Base-by-base conservation (phyloP, 2,888 invertebrate genomes). In the Cacoxenus indagator region DNA sequence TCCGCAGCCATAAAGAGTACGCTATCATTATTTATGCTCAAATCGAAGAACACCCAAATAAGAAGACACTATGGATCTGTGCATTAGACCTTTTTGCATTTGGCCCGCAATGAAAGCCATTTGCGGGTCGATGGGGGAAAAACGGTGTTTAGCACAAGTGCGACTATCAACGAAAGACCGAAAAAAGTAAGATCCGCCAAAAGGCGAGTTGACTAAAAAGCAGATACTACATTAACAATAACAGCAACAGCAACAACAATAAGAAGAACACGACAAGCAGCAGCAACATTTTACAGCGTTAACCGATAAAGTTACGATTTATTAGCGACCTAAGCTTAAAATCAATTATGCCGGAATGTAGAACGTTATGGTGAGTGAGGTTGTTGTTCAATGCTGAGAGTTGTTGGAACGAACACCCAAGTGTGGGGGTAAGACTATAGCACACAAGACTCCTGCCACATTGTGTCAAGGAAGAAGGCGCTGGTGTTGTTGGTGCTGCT, bases 301-400 rank as follows among this genome's bases (percentile, higher is more conserved):
- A 76, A 77, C 81, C 86, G 85, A 85, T 85, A 85, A 85, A 85
- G 80, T 84, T 83, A 78, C 82, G 85, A 85, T 85, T 85, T 85
- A 85, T 85, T 85, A 85, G 85, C 81, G 76, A 82, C 78, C 78
- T 76, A 75, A 76, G 84, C 84, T 85, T 85, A 85, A 85, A 85
- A 85, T 85, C 85, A 85, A 85, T 85, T 85, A 85, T 84, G 82
- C 83, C 79, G 85, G 85, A 85, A 85, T 85, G 86, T 84, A 83
- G 85, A 85, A 84, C 85, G 82, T 75, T 78, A 75, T 73, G 70
- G 77, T 70, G 70, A 43, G 43, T n/a, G n/a, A n/a, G n/a, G n/a
- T n/a, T n/a, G n/a, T n/a, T n/a, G n/a, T n/a, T n/a, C n/a, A n/a
- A n/a, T 24, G 27, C 22, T 14, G 37, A 17, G 62, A 37, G 17